Base-by-base conservation (phyloP, 2,797 vertebrate species). In the Spinus pinus region DNA sequence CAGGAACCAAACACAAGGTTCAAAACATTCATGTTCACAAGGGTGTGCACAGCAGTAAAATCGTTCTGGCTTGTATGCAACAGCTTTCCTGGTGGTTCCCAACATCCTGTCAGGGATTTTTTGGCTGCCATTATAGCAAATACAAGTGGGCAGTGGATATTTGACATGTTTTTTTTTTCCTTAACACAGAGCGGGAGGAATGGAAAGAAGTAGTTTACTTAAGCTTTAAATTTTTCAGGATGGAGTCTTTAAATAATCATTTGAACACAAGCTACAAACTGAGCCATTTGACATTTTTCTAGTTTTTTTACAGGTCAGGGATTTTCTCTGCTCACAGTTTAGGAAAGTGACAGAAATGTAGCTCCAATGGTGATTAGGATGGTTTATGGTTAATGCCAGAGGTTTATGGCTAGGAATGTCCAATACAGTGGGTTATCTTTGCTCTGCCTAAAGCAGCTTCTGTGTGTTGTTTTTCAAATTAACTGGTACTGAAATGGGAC, bases 181-280 rank as follows among this genome's bases (percentile, higher is more conserved):
- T 87, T 64, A 77, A 87, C 64, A 46, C 0, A 0, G 60, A 82
- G 21, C 3, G 12, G 9, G 12, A 89, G 33, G 30, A 94, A 50
- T 44, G 56, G 77, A 86, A 90, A 83, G 46, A 92, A 91, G 57
- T 56, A 35, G 60, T 70, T 87, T 84, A 66, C 72, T 95, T 86
- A 82, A 90, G 81, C 60, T 96, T 64, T 91, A 75, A 83, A 93
- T 90, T 94, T 94, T 95, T 95, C 65, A 91, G 57, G 50, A 89
- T 74, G 41, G 30, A 83, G 42, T 93, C 67, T 89, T 95, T 90
- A 95, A 96, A 96, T 94, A 96, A 91, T 88, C 39, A 88, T 94
- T 93, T 72, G 54, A 93, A 94, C 73, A 78, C 69, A 81, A 74
- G 58, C 69, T 78, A 58, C 87, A 91, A 88, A 90, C 65, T 62